Percentiles rank a stretch among this genome's conserved stretches.
These are phyloP conservation scores for Steinernema hermaphroditum DNA, from an alignment of 2,888 invertebrate species.

Conservation along the genomic window DNA sequence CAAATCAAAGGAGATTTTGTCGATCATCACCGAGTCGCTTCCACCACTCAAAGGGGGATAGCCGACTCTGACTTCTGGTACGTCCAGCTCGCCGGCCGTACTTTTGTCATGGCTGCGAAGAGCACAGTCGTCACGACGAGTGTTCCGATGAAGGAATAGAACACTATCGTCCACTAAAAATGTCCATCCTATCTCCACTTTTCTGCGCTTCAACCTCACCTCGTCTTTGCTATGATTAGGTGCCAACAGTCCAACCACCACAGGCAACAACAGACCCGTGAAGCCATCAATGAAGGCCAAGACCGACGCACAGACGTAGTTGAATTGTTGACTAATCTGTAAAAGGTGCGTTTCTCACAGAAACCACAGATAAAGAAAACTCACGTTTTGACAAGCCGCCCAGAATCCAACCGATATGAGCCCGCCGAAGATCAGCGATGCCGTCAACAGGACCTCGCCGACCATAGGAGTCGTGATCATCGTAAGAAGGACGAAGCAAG, in stretches of 20 bases:
- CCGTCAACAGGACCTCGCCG: constrained; percentile 53
- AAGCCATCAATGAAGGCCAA: constrained; percentile 30
- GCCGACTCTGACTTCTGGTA: not conserved
- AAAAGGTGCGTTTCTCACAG: not conserved
- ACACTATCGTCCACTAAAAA: not conserved
- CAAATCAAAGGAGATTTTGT: constrained; percentile 1
- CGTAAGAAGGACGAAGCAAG: constrained; percentile 48
- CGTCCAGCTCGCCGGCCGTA: not conserved
- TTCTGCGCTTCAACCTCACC: not conserved
- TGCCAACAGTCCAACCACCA: not conserved
- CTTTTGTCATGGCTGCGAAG: not conserved
- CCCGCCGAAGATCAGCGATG: constrained; percentile 50
- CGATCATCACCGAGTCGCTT: not conserved
- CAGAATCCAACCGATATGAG: constrained; percentile 55
- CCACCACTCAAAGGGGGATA: not conserved
- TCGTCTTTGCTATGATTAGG: constrained; percentile 15
- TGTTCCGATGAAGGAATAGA: constrained; percentile 13
- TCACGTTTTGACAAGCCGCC: constrained; percentile 50
- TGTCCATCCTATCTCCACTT: not conserved
- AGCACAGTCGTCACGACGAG: not conserved
- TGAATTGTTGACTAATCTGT: constrained; percentile 29
- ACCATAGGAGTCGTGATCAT: constrained; percentile 31
- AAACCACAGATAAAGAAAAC: no score
- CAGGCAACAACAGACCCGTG: constrained; percentile 32
- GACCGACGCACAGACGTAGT: constrained; percentile 32